phyloP scores from a whole-genome alignment of 30 jellyfish, hydroid and myxozoan genomes.

The Nemopilema nomurai region DNA sequence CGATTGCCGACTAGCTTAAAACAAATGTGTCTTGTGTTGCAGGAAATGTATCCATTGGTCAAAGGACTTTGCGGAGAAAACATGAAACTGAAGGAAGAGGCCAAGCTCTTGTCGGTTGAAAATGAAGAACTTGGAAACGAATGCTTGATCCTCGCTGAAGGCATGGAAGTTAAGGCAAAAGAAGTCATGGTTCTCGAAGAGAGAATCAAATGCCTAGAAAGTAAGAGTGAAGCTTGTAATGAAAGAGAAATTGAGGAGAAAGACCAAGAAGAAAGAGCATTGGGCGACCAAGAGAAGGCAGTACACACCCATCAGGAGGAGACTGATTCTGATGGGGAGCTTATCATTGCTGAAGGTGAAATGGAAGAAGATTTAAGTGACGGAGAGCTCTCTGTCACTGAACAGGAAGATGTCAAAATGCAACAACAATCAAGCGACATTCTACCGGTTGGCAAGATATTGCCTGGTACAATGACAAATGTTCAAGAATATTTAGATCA shows the following conservation, averaged over 20 bases:
- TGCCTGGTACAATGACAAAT: background rate
- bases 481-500: background rate
- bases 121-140: conserved; percentile 17
- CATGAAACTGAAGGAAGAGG: background rate
- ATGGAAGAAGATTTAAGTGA: background rate
- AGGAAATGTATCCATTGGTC: background rate
- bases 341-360: background rate
- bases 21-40: background rate
- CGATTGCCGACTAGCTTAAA: background rate
- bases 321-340: background rate
- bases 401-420: background rate
- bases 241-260: background rate
- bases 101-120: conserved; percentile 5
- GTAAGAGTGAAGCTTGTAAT: background rate
- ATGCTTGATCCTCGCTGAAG: background rate
- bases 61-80: background rate
- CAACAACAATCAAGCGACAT: background rate
- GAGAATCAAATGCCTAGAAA: background rate
- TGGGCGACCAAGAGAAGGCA: background rate
- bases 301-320: background rate
- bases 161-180: background rate
- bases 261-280: background rate
- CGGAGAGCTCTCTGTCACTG: background rate
- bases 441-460: background rate
- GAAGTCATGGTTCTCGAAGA: conserved; percentile 17